phyloP scores from a whole-genome alignment of 2,797 vertebrate genomes.

The Alectoris magna region DNA sequence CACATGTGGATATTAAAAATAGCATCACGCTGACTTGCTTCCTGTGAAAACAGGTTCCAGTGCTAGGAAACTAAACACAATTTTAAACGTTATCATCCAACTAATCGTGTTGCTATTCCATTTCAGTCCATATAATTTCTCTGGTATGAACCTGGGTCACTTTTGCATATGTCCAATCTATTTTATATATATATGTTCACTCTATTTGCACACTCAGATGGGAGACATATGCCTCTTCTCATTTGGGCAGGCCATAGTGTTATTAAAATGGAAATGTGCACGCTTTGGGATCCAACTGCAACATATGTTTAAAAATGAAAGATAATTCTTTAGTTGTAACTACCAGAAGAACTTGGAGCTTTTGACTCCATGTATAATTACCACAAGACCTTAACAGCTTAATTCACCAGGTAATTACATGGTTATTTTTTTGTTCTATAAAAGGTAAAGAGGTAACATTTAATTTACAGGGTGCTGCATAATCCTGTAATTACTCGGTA shows the following conservation, averaged over 20 bases:
- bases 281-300: slow-evolving; percentile 60
- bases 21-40: slow-evolving; percentile 1
- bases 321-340: slow-evolving; percentile 76
- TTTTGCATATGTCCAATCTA: slow-evolving; percentile 70
- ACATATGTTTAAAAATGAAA: slow-evolving; percentile 74
- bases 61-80: slow-evolving; percentile 35
- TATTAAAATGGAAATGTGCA: slow-evolving; percentile 76
- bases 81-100: slow-evolving; percentile 30
- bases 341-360: slow-evolving; percentile 75
- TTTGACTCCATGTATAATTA: slow-evolving; percentile 79
- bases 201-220: slow-evolving; percentile 75
- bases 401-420: slow-evolving; percentile 82
- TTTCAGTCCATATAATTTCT: slow-evolving; percentile 57
- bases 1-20: background rate
- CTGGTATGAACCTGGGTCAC: slow-evolving; percentile 52
- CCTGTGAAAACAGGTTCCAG: slow-evolving; percentile 28
- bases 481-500: slow-evolving; percentile 80
- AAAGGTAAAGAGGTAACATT: slow-evolving; percentile 81
- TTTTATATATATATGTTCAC: slow-evolving; percentile 64
- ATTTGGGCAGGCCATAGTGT: slow-evolving; percentile 68
- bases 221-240: slow-evolving; percentile 70
- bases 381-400: slow-evolving; percentile 75
- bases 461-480: slow-evolving; percentile 78
- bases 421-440: slow-evolving; percentile 75
- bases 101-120: slow-evolving; percentile 41